These are phyloP conservation scores for Miniopterus natalensis DNA, from an alignment of 2,113 vertebrate species.

Conservation along the genomic window DNA sequence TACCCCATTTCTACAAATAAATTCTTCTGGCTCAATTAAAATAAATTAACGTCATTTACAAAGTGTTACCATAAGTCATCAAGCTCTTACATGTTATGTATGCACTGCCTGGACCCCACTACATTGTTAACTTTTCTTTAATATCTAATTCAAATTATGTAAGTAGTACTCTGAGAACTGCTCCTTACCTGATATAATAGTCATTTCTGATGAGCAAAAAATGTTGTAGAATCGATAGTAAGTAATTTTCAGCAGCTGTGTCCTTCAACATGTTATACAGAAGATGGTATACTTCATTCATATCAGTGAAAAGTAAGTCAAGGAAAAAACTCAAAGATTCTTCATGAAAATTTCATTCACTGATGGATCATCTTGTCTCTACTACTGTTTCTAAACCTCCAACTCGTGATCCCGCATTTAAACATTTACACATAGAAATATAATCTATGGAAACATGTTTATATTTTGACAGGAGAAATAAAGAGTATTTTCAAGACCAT, in stretches of 20 bases:
- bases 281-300: slow-evolving; percentile 97
- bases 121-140: slow-evolving; percentile 7
- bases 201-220: slow-evolving; percentile 97
- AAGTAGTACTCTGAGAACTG: not conserved
- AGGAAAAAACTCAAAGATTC: slow-evolving; percentile 84
- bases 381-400: slow-evolving; percentile 31
- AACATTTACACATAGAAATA: slow-evolving; percentile 45
- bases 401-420: not conserved
- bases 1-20: not conserved
- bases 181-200: slow-evolving; percentile 95
- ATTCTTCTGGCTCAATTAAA: slow-evolving; percentile 1
- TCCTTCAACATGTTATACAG: slow-evolving; percentile 98
- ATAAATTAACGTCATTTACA: not conserved
- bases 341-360: not conserved
- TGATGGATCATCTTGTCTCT: not conserved
- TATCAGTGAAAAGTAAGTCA: slow-evolving; percentile 93
- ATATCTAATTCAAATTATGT: slow-evolving; percentile 23
- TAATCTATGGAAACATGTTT: not conserved
- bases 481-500: not conserved
- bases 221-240: slow-evolving; percentile 97
- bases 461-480: not conserved
- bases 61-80: not conserved
- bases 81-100: not conserved
- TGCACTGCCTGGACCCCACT: not conserved
- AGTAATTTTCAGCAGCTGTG: slow-evolving; percentile 94